Base-by-base conservation (phyloP, 2,797 vertebrate genomes). In the Dicrostonyx torquatus region DNA sequence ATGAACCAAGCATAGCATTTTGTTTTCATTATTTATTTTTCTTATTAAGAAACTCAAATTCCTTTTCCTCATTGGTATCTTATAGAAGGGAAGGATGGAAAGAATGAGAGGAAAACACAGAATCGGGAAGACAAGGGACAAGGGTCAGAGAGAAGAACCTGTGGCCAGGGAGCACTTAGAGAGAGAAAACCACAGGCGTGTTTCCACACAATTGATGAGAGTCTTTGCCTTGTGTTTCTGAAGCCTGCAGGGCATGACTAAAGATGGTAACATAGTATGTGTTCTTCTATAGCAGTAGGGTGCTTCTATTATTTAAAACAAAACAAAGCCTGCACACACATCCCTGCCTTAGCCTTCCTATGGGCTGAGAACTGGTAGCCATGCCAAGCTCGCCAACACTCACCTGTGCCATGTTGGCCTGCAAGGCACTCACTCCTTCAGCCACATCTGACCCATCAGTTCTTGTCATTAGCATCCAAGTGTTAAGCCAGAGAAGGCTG, bases 201-300 rank as follows among this genome's bases (percentile, higher is more conserved):
- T 70, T 93, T 90, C 17, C 3, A 34, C 73, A 95, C 78, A 97
- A 97, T 97, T 94, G 76, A 95, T 97, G 73, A 14, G 95, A 93
- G 53, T 58, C 96, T 97, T 95, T 90, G 94, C 76, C 96, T 94
- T 8, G 24, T 96, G 91, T 92, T 97, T 96, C 97, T 98, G 92
- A 97, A 96, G 93, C 85, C 94, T 37, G 8, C 80, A 87, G 97
- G 97, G 93, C 79, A 94, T 2, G 0, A 10, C 0, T 0, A 0
- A 75, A 95, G 90, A 96, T 83, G 75, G 60, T 96, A 89, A 97
- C 45, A 2, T 92, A 97, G 93, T 94, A 95, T 85, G 93, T 86
- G 95, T 88, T 98, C 98, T 94, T 97, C 95, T 91, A 72, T 86
- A 89, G 92, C 31, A 66, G 77, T 94, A 96, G 97, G 93, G 97